phyloP scores from a whole-genome alignment of 2,797 vertebrate species.

The Anomalospiza imberbis region DNA sequence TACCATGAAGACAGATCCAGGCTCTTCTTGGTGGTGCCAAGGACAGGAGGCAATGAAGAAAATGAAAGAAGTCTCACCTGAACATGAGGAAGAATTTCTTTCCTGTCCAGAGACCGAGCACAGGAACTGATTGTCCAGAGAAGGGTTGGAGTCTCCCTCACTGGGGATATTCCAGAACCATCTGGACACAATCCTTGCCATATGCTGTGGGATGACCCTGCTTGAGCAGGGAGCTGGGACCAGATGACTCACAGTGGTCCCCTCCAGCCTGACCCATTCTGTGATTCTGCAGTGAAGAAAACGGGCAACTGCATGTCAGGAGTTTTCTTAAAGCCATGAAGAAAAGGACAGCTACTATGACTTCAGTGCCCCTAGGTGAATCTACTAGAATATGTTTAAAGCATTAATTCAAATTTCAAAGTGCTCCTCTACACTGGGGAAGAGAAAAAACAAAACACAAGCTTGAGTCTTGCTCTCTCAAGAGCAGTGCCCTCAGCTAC shows the following conservation, averaged over 20 bases:
- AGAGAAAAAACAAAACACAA: neutral
- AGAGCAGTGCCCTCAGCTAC: neutral
- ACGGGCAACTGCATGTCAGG: neutral
- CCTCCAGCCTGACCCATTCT: neutral
- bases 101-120: fast-evolving
- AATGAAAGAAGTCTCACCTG: neutral
- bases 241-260: neutral
- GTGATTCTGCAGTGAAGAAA: neutral
- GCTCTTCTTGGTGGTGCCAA: neutral
- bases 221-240: neutral
- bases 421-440: neutral
- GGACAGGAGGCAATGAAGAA: neutral
- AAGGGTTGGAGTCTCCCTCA: fast-evolving
- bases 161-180: neutral
- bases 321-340: neutral
- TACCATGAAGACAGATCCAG: neutral
- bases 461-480: neutral
- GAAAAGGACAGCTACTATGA: neutral
- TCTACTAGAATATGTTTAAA: neutral
- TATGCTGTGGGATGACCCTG: neutral
- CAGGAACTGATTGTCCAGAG: too few species aligned
- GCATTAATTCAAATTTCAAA: neutral
- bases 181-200: neutral
- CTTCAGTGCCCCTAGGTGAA: neutral
- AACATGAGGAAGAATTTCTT: neutral